Conservation (phyloP, 2,113 vertebrate species). For the Malurus melanocephalus region DNA sequence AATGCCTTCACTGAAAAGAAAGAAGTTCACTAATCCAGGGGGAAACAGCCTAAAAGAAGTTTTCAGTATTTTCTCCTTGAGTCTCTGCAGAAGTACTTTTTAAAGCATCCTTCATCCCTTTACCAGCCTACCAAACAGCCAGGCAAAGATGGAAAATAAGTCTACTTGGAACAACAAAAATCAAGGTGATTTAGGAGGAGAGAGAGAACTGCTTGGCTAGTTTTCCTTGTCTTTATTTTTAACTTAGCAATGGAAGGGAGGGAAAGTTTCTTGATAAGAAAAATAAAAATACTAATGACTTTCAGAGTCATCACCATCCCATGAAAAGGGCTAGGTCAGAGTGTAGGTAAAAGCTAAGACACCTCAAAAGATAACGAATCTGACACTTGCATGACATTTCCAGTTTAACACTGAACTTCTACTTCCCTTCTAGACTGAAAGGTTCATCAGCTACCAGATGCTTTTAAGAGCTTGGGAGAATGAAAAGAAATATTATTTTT, state of each 20-base stretch:
- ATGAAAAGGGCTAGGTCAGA: neutral
- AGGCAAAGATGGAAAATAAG: slow-evolving; percentile 3
- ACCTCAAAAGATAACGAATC: neutral
- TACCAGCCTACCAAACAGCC: neutral
- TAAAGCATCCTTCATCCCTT: neutral
- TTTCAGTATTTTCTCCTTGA: neutral
- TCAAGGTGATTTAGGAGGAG: neutral
- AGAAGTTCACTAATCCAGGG: neutral
- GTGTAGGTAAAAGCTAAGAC: neutral
- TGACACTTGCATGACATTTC: neutral
- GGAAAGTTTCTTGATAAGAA: neutral
- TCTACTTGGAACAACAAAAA: neutral
- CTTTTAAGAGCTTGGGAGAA: neutral
- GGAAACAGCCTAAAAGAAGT: neutral
- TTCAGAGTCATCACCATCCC: neutral
- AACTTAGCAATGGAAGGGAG: neutral
- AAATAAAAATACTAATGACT: neutral
- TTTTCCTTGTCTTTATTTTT: slow-evolving; percentile 2
- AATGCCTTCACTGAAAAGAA: neutral
- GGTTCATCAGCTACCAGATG: neutral
- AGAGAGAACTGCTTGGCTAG: neutral
- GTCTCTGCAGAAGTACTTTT: neutral
- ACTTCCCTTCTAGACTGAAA: neutral
- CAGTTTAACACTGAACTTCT: neutral
- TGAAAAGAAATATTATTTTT: neutral